These are phyloP conservation scores for Erebia aethiops DNA, from an alignment of 2,888 invertebrate genomes.

Conservation along the genomic window DNA sequence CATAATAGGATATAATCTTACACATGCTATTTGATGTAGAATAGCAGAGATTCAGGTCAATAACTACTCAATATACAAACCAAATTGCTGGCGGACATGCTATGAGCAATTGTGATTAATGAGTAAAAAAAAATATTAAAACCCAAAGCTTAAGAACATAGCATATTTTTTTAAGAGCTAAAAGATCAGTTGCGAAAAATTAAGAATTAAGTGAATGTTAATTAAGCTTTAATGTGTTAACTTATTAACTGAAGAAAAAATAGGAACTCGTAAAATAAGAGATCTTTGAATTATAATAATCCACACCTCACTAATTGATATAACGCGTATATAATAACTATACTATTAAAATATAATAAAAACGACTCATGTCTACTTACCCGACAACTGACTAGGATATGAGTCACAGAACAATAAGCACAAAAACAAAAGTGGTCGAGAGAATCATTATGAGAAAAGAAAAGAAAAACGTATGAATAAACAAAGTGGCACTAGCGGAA, in stretches of 20 bases:
- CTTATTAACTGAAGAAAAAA: not conserved
- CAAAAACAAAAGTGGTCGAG: constrained; percentile 23
- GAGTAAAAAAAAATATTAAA: not conserved
- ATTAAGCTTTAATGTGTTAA: too few relatives aligned
- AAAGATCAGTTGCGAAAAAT: too few relatives aligned
- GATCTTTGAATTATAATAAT: not conserved
- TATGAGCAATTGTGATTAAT: constrained; percentile 3
- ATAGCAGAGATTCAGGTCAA: constrained; percentile 30
- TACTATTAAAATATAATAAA: not conserved
- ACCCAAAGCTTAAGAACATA: too few relatives aligned
- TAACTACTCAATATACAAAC: constrained; percentile 16
- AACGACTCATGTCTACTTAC: constrained; percentile 17
- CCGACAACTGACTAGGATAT: constrained; percentile 7
- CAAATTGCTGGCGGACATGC: constrained; percentile 23
- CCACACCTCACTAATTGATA: not conserved
- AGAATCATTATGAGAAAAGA: constrained; percentile 45
- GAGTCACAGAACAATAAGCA: constrained; percentile 25
- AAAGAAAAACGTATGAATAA: constrained; percentile 58
- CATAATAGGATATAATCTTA: constrained; percentile 37
- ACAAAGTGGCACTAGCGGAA: constrained; percentile 65
- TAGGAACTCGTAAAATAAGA: not conserved
- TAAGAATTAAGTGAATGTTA: too few relatives aligned
- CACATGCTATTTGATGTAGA: constrained; percentile 27
- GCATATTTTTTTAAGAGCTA: too few relatives aligned
- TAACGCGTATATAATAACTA: not conserved